Evolutionary conservation across 2,888 invertebrate species (phyloP), one percentile per base, ranked within the genome.

Genomic region (Euplexia lucipara): DNA sequence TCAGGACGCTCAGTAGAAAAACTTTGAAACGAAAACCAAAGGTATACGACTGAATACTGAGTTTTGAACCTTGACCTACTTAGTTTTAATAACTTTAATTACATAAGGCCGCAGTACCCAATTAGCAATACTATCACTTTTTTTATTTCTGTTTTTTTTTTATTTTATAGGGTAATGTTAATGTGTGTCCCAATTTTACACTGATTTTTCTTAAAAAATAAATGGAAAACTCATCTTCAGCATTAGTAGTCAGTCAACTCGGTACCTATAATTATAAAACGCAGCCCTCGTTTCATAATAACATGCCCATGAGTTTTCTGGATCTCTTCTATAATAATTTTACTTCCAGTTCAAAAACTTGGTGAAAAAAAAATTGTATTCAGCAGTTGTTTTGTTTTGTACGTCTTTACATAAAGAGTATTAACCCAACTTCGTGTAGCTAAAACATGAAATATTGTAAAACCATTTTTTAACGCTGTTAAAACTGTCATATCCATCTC

Each of bases 1-100:
- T 95, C 57, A 89, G 93, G 58, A 95, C 95, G 61, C 84, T 95
- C 52, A 92, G 95, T 82, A 88, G 94, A 72, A 95, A 95, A 79
- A 95, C 95, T 30, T 86, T 94, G 81, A 95, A 92, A 86, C 88
- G 91, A 70, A 94, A 91, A 83, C 88, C 90, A 78, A 92, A 94
- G 94, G 94, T 94, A 89, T 20, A 48, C n/a, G 22, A 47, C 22
- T 18, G 5, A 39, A 16, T 39, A 34, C 16, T 35, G 7, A 26
- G 10, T 48, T 14, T 16, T 60, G 22, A 8, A 35, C 70, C 62
- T 49, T 70, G 70, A 69, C 62, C 70, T 54, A 62, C 62, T 49
- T 39, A 34, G 32, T 34, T 42, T 51, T 41, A 42, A 37, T 60
- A 39, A 45, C 12, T 44, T 54, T 51, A 64, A 51, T 59, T 51